phyloP scores from a whole-genome alignment of 2,888 invertebrate species.

The Nasonovia ribisnigri region DNA sequence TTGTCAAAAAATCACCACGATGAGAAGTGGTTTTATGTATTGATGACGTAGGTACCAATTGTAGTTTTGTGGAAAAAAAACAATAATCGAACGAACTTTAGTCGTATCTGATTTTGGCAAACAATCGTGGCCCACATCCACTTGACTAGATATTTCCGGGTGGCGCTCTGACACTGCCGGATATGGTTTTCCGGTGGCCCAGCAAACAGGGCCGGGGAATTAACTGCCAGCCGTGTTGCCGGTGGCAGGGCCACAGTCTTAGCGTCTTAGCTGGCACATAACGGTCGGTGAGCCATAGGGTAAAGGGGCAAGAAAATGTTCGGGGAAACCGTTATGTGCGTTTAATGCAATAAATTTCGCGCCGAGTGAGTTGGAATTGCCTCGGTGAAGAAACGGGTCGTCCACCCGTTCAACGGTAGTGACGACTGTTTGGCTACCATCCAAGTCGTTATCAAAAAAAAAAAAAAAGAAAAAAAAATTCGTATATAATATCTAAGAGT shows the following conservation, averaged over 20 bases:
- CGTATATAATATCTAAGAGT: not conserved
- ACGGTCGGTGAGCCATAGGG: not conserved
- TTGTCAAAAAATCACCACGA: not conserved
- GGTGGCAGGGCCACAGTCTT: not conserved
- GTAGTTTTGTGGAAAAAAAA: not conserved
- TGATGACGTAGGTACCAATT: not conserved
- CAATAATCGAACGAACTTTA: conserved; percentile 29
- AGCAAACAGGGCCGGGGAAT: not conserved
- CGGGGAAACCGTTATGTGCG: conserved; percentile 13
- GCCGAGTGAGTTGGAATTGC: conserved; percentile 54
- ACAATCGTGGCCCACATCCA: conserved; percentile 31
- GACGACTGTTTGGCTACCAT: conserved; percentile 52
- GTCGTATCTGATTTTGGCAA: conserved; percentile 55
- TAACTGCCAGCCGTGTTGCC: conserved; percentile 23
- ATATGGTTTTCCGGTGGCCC: conserved; percentile 43
- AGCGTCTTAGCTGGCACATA: not conserved
- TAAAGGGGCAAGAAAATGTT: conserved; percentile 9
- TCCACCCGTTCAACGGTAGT: conserved; percentile 20
- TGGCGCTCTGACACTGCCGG: conserved; percentile 30
- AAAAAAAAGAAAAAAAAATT: not conserved
- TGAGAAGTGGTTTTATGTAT: not conserved
- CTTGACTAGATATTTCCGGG: conserved; percentile 54
- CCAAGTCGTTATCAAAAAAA: conserved; percentile 55
- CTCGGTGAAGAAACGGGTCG: conserved; percentile 9
- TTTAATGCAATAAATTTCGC: conserved; percentile 57